Percentiles rank a stretch among this genome's conserved stretches.
phyloP scores from a whole-genome alignment of 2,113 vertebrate species.

The Callaeas wilsoni region DNA sequence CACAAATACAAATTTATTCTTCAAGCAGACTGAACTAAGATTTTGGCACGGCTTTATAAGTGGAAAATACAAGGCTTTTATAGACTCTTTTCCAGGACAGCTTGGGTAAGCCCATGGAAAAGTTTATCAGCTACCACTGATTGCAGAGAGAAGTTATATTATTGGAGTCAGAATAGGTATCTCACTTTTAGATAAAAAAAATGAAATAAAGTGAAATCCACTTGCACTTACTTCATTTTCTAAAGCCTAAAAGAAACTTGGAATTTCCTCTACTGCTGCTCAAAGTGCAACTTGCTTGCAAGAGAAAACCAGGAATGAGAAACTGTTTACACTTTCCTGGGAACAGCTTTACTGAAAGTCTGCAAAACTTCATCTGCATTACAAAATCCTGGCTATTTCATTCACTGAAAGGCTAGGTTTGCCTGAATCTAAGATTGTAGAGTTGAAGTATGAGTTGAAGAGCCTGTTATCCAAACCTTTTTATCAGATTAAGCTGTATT shows the following conservation, averaged over 20 bases:
- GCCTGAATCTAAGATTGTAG: background rate
- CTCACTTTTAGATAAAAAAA: background rate
- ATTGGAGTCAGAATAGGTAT: background rate
- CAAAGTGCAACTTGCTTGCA: background rate
- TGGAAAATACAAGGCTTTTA: background rate
- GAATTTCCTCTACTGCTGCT: background rate
- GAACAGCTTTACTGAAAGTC: background rate
- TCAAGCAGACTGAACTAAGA: background rate
- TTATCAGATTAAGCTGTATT: background rate
- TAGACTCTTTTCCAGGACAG: background rate
- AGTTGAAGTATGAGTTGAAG: background rate
- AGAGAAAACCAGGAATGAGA: background rate
- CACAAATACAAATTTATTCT: background rate
- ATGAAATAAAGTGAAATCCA: background rate
- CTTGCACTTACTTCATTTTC: background rate
- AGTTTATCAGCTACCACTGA: background rate
- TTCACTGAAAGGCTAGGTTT: background rate
- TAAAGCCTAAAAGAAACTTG: background rate
- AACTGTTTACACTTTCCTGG: background rate
- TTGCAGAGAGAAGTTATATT: background rate
- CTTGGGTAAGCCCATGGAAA: background rate
- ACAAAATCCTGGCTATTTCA: background rate
- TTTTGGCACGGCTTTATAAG: background rate
- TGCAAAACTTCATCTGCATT: background rate
- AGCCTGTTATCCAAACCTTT: background rate